These are phyloP conservation scores for Pogonocherus hispidulus DNA, from an alignment of 2,888 invertebrate genomes.

Conservation along the genomic window DNA sequence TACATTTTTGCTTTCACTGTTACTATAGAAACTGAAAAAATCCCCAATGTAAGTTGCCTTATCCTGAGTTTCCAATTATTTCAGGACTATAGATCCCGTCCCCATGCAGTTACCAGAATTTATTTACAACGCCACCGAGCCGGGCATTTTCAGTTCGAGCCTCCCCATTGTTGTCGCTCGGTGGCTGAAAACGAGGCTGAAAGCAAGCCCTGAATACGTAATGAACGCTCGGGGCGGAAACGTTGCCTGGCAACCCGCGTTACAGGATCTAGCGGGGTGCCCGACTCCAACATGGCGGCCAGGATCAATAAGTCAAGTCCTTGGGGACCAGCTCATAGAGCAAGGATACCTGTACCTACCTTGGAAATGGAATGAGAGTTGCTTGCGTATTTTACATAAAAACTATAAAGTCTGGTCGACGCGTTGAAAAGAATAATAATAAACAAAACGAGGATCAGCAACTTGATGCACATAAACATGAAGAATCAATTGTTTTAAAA, in stretches of 20 bases:
- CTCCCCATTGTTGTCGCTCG: slow-evolving; percentile 47
- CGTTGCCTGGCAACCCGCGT: slow-evolving; percentile 64
- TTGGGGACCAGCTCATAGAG: slow-evolving; percentile 54
- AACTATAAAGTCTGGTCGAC: no score
- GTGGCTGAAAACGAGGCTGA: slow-evolving; percentile 46
- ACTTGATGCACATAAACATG: no score
- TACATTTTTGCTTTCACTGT: no score
- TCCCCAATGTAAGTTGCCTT: no score
- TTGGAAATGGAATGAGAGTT: background rate
- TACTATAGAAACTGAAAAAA: no score
- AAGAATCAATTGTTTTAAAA: no score
- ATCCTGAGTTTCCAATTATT: no score
- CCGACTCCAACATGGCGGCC: slow-evolving; percentile 63
- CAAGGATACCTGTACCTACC: background rate
- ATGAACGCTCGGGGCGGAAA: slow-evolving; percentile 61
- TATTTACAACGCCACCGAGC: background rate
- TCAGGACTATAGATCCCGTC: no score
- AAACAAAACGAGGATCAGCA: no score
- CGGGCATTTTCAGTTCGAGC: slow-evolving; percentile 27
- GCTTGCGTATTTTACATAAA: no score
- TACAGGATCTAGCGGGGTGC: slow-evolving; percentile 57
- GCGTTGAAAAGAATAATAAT: no score
- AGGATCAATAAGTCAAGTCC: slow-evolving; percentile 68
- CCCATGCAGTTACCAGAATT: background rate
- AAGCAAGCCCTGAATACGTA: slow-evolving; percentile 49